A percentile compares a stretch with the other conserved stretches of the same genome.
These are phyloP conservation scores for Darevskia mixta DNA, from an alignment of 2,797 vertebrate genomes.

Conservation along the genomic window DNA sequence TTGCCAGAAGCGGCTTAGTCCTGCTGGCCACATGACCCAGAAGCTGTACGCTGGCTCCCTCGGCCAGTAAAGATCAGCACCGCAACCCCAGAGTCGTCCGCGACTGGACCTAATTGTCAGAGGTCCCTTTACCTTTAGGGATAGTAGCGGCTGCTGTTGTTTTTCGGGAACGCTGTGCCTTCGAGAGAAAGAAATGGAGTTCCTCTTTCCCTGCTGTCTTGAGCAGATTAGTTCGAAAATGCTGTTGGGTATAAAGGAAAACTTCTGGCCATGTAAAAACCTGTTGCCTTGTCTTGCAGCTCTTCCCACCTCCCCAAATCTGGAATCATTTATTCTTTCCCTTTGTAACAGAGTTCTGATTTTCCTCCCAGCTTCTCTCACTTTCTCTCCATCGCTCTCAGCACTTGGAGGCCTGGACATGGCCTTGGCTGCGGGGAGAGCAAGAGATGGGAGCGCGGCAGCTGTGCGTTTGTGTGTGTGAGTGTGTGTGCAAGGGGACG, in stretches of 20 bases:
- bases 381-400: neutral
- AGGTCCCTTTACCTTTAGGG: neutral
- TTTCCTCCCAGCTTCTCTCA: constrained; percentile 9
- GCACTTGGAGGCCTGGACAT: neutral
- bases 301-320: neutral
- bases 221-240: constrained; percentile 4
- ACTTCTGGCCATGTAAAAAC: neutral
- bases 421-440: rapidly evolving
- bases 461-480: rapidly evolving
- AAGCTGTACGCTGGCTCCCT: too few relatives aligned
- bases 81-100: too few relatives aligned
- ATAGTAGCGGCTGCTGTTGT: neutral
- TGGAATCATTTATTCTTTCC: neutral
- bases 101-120: too few relatives aligned
- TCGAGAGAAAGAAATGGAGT: neutral
- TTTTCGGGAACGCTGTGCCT: neutral
- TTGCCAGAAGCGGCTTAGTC: too few relatives aligned
- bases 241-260: neutral
- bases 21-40: too few relatives aligned
- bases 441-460: constrained; percentile 4
- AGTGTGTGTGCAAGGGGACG: neutral
- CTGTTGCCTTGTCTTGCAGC: neutral
- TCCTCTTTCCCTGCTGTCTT: too few relatives aligned
- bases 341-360: neutral
- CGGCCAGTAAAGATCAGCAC: too few relatives aligned